Evolutionary conservation across 2,113 vertebrate genomes (phyloP).

Genomic region (Benitochromis conjunctus): DNA sequence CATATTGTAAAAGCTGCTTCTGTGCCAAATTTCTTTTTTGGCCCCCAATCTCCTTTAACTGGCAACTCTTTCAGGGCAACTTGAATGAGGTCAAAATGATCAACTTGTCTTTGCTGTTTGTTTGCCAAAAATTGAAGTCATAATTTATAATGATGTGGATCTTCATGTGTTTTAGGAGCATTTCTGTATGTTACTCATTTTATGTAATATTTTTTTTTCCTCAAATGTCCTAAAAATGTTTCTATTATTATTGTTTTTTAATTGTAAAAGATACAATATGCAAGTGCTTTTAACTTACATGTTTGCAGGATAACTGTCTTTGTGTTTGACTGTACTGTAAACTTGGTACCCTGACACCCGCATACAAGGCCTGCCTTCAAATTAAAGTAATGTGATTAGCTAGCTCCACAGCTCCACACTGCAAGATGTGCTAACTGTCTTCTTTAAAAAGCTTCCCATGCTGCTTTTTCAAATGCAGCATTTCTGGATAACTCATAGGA

Average conservation of each 20-base stretch:
- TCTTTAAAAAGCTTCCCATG: neutral
- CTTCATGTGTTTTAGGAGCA: neutral
- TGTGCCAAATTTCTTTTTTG: neutral
- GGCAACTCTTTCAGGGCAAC: neutral
- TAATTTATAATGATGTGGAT: neutral
- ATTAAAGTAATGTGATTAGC: neutral
- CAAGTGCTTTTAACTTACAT: neutral
- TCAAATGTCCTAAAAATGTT: neutral
- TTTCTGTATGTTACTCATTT: neutral
- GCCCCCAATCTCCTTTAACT: neutral
- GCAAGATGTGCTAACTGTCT: neutral
- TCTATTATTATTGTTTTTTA: neutral
- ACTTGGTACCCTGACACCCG: neutral
- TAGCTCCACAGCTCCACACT: neutral
- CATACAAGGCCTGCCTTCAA: neutral
- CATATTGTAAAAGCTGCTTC: conserved; percentile 19
- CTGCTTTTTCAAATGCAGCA: neutral
- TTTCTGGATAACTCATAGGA: neutral
- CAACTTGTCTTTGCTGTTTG: neutral
- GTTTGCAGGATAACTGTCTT: neutral
- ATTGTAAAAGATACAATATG: neutral
- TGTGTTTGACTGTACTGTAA: neutral
- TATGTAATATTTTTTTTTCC: neutral
- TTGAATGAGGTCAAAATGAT: neutral
- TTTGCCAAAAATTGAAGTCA: neutral